Evolutionary conservation across 2,113 vertebrate genomes (phyloP), one percentile per base, ranked within the genome.

Genomic region (Sapajus apella): DNA sequence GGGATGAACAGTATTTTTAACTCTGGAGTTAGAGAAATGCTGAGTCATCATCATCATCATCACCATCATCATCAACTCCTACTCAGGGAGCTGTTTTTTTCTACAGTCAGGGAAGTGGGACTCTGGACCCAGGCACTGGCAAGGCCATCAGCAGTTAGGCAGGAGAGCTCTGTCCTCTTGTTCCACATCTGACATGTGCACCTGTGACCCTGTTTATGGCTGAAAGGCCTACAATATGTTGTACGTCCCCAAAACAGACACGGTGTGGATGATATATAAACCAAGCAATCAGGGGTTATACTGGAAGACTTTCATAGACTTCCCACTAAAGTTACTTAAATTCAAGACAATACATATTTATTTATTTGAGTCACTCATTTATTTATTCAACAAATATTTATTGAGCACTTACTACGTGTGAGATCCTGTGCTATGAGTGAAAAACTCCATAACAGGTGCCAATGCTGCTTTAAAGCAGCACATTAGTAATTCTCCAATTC

Each of bases 31-130:
- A 95, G 43, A 97, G 97, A 97, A 98, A 93, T 98, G 98, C 96
- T 98, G 98, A 98, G 55, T 98, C 98, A 97, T 94, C 97, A 94
- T 25, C 96, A 96, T 25, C 83, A 85, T 12, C 92, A 94, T 85
- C 94, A 94, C 40, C 92, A 97, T 96, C 91, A 94, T 61, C 93
- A 91, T 95, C 93, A 93, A 82, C 91, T 93, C 94, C 91, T 93
- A 96, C 92, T 94, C 94, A 80, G 88, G 79, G 58, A 89, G 61
- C 21, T 90, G 82, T 45, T 50, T 94, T 90, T 91, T 81, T 93
- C 52, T 81, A 21, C 30, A 70, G 14, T 83, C 56, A 21, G n/a
- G 56, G 27, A 94, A 66, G 9, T 45, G 37, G 61, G 43, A 47
- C 47, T 93, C 55, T 27, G 68, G 73, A 91, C 86, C 90, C 47